Percentiles rank a stretch among this genome's conserved stretches.
These are phyloP conservation scores for Corythornis madagascariensis DNA, from an alignment of 2,113 vertebrate species.

Conservation along the genomic window DNA sequence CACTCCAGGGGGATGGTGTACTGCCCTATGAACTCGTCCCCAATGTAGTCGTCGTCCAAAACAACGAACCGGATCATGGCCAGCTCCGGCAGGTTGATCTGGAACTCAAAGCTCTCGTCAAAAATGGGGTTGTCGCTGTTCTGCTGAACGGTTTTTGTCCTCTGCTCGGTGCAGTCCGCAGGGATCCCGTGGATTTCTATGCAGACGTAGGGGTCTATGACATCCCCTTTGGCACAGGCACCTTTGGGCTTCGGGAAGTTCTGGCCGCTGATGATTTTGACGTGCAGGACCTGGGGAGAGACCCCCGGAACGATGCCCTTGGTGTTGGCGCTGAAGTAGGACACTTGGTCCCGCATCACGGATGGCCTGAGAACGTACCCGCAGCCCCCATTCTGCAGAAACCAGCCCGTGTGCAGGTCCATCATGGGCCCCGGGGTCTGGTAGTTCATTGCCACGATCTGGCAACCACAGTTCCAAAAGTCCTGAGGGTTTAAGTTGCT, in stretches of 20 bases:
- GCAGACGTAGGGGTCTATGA: slow-evolving; percentile 96
- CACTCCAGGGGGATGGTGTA: slow-evolving; percentile 94
- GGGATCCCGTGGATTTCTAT: slow-evolving; percentile 97
- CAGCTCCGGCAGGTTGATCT: slow-evolving; percentile 94
- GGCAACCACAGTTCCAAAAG: slow-evolving; percentile 97
- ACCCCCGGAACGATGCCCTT: slow-evolving; percentile 94
- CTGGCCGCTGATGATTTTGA: slow-evolving; percentile 97
- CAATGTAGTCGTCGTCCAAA: slow-evolving; percentile 96
- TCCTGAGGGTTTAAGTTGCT: slow-evolving; percentile 97
- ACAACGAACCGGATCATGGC: slow-evolving; percentile 95
- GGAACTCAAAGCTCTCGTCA: slow-evolving; percentile 98
- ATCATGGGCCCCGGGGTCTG: slow-evolving; percentile 97
- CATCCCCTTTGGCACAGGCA: slow-evolving; percentile 95
- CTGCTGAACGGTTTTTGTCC: slow-evolving; percentile 94
- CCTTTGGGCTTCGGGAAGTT: slow-evolving; percentile 97
- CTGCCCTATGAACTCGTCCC: slow-evolving; percentile 98
- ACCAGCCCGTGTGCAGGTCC: slow-evolving; percentile 94
- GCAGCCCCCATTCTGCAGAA: slow-evolving; percentile 91
- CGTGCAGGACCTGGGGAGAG: slow-evolving; percentile 89
- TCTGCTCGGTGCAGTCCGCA: slow-evolving; percentile 92
- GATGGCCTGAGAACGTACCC: slow-evolving; percentile 94
- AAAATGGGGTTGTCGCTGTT: slow-evolving; percentile 97
- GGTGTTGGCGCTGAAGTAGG: slow-evolving; percentile 96
- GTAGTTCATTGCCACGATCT: slow-evolving; percentile 96
- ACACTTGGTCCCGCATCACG: slow-evolving; percentile 94